Base-by-base conservation (phyloP, 2,113 vertebrate species). In the Speoplatyrhinus poulsoni region DNA sequence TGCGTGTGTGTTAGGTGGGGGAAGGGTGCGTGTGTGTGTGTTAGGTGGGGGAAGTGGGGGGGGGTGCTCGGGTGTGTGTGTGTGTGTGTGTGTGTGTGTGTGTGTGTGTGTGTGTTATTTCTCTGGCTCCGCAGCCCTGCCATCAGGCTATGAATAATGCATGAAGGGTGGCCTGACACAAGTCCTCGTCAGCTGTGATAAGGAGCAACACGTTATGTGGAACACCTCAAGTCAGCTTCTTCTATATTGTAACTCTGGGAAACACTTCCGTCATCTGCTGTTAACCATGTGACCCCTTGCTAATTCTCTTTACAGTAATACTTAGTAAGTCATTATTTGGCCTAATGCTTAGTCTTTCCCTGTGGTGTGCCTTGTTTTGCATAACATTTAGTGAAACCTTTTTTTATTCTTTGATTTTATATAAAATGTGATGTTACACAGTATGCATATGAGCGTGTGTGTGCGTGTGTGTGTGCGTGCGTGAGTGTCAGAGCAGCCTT, bases 131-230 rank as follows among this genome's bases (percentile, higher is more conserved):
- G 65, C 12, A 72, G 67, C 11, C 0, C 53, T 63, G 66, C 56
- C 77, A 69, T 54, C 55, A 48, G 66, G 63, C n/a, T 62, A 65
- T 69, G 53, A 72, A 69, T 72, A 41, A 62, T 76, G 69, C 62
- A 83, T 65, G 13, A 67, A 71, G 66, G 65, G 47, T 58, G 65
- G 41, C 65, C 13, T 65, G 63, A 69, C 66, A 75, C 60, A 16
- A 46, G 62, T 46, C 57, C 58, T 70, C 71, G 79, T 65, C 55
- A 62, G 52, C 46, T 64, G 41, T 75, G 69, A 59, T 52, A 69
- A 71, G 63, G 62, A 65, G 9, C 54, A 75, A 58, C 53, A 49
- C 48, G 26, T 49, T 26, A 4, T 64, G 46, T 9, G n/a, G 11
- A 33, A 62, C 53, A 62, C 59, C 16, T 60, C 3, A 48, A 12